Evolutionary conservation across 2,888 invertebrate genomes (phyloP), one percentile per base, ranked within the genome.

Genomic region (Drosophila kanekoi): DNA sequence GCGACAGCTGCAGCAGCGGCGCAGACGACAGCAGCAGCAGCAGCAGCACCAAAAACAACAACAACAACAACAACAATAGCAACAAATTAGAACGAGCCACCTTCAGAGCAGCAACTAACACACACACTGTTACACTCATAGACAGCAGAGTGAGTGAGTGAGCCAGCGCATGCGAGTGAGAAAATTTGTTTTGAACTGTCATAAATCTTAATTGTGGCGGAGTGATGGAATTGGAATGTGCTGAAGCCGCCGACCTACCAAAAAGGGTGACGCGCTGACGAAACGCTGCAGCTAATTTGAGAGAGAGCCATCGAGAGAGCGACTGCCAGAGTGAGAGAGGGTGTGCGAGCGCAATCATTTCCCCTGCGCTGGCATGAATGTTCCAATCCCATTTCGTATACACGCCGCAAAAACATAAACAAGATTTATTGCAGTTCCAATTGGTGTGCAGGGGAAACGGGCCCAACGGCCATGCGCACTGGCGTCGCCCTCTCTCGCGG

Each of bases 131-230:
- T n/a, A 60, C 67, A 60, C 14, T 68, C 23, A 52, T 28, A 59
- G 11, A 32, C 38, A n/a, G 23, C 40, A 33, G 69, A 56, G 67
- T 41, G 69, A 23, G 77, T 72, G 80, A 79, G 90, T 72, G 78
- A 77, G 86, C 75, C 73, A 78, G 90, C 73, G 77, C 76, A 72
- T 87, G 90, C 81, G 89, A 79, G 85, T 74, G 75, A 77, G 80
- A 79, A 75, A 81, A 83, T 87, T 90, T 89, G 88, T 87, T 88
- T 90, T 84, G 84, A 91, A 88, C 90, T 92, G 92, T 91, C 92
- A 91, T 92, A 91, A 91, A 91, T 92, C 90, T 91, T 91, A 89
- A 83, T 88, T 83, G 80, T 67, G 72, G 67, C 74, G 81, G 87
- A 85, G 87, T 88, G 90, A 89, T 89, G 90, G 87, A 88, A 90